phyloP scores from a whole-genome alignment of 1,140 invertebrate species.

The Trinorchestia longiramus region DNA sequence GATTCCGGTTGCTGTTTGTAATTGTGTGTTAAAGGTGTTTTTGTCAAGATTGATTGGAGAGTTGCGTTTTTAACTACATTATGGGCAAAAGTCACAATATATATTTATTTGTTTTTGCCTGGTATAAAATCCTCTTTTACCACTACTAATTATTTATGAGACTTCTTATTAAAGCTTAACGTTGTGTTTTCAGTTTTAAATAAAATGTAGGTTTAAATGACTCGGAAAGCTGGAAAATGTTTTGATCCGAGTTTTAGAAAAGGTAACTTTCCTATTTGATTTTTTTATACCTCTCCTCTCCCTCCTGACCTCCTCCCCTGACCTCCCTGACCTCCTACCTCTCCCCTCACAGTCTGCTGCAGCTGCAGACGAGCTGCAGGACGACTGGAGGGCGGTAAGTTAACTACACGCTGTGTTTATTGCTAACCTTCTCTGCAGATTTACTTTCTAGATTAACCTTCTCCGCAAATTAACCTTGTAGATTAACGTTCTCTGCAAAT shows the following conservation, averaged over 20 bases:
- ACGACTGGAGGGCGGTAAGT: constrained; percentile 27
- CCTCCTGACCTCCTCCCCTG: background rate
- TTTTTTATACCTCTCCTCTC: background rate
- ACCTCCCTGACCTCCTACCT: background rate
- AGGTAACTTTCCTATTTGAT: background rate
- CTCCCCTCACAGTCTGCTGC: background rate
- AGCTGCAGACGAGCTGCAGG: background rate
- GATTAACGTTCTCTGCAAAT: no score
- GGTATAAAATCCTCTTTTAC: background rate
- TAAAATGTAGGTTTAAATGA: background rate
- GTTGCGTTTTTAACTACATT: background rate
- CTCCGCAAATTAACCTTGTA: background rate
- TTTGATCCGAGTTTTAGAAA: background rate
- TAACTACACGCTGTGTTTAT: background rate
- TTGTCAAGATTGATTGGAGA: background rate
- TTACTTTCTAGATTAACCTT: background rate
- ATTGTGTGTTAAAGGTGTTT: no score
- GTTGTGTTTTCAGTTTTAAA: background rate
- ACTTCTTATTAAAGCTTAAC: background rate
- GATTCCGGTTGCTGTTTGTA: no score
- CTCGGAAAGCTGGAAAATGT: background rate
- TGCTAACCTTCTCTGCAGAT: constrained; percentile 1
- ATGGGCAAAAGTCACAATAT: no score
- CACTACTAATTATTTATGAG: background rate
- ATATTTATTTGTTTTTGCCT: background rate